These are phyloP conservation scores for Callimorpha dominula DNA, from an alignment of 2,888 invertebrate species.

Conservation along the genomic window DNA sequence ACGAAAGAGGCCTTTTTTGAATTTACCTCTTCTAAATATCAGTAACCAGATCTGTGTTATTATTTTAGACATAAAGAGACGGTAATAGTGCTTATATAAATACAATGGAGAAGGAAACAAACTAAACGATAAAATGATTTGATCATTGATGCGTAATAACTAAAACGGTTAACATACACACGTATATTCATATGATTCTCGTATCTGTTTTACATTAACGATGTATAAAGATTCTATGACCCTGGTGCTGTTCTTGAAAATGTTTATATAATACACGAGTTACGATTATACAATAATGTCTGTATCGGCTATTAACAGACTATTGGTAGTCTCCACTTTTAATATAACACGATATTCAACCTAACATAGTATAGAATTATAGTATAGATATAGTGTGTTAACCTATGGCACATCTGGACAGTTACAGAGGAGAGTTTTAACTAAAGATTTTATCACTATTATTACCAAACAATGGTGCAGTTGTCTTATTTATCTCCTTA, in stretches of 20 bases:
- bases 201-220: constrained; percentile 3
- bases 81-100: not conserved
- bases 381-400: not conserved
- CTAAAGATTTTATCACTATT: not conserved
- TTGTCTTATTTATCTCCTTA: constrained; percentile 14
- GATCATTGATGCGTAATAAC: constrained; percentile 41
- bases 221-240: not conserved
- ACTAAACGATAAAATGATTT: constrained; percentile 35
- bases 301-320: not conserved
- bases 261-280: not conserved
- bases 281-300: not conserved
- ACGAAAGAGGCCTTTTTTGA: too few species aligned
- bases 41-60: not conserved
- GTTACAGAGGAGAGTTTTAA: not conserved
- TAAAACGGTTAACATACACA: constrained; percentile 23
- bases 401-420: not conserved
- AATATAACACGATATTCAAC: not conserved
- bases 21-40: not conserved
- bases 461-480: not conserved
- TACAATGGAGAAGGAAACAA: constrained; percentile 26
- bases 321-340: not conserved
- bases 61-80: not conserved
- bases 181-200: not conserved
- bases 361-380: not conserved
- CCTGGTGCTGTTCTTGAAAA: not conserved